phyloP scores from a whole-genome alignment of 2,888 invertebrate species.

The Griposia aprilina region DNA sequence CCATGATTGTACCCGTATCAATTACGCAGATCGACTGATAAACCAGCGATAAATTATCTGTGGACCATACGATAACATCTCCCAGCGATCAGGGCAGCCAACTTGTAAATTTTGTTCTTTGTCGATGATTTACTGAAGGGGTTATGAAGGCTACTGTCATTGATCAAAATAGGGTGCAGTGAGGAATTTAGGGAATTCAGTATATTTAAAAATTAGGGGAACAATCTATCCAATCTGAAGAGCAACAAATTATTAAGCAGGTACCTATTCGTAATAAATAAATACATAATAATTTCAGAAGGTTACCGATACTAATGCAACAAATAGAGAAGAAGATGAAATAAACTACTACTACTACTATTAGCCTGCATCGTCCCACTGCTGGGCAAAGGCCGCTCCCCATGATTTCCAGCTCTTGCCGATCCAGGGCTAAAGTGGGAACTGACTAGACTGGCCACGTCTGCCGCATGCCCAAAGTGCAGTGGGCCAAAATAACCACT shows the following conservation, averaged over 20 bases:
- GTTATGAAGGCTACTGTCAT: conserved; percentile 74
- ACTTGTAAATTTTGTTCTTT: conserved; percentile 77
- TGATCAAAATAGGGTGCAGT: conserved; percentile 64
- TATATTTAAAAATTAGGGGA: background rate
- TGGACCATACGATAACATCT: conserved; percentile 79
- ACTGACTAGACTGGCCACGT: no score
- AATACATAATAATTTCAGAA: conserved; percentile 9
- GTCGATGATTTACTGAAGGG: conserved; percentile 81
- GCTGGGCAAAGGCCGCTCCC: no score
- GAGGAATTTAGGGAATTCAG: conserved; percentile 24
- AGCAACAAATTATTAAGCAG: conserved; percentile 21
- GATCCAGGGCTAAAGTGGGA: no score
- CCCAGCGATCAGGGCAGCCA: conserved; percentile 72
- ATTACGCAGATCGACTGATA: conserved; percentile 87
- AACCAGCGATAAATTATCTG: conserved; percentile 84
- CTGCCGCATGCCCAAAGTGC: no score
- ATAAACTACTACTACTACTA: no score
- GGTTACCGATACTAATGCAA: background rate
- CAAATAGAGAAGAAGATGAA: background rate
- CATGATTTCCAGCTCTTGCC: no score
- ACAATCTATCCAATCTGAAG: background rate
- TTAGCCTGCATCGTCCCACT: no score
- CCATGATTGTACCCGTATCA: conserved; percentile 83
- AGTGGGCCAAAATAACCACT: no score
- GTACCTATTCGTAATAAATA: background rate